Percentiles rank a stretch among this genome's conserved stretches.
Evolutionary conservation across 2,888 invertebrate species (phyloP).

Genomic region (Pristionchus fissidentatus): DNA sequence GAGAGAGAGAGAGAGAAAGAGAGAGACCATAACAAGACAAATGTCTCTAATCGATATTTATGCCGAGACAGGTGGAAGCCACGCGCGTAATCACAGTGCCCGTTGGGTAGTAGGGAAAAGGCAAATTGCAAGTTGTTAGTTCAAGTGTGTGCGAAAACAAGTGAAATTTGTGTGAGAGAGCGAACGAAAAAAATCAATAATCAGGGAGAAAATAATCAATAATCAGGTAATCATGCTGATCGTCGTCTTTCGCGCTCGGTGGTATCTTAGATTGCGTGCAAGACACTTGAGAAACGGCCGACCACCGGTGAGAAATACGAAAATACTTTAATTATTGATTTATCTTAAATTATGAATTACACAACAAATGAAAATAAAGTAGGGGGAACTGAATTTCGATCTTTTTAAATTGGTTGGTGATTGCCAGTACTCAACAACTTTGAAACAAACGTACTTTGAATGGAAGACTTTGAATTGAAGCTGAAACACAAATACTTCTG

Average conservation of each 20-base stretch:
- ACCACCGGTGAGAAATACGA: conserved; percentile 4
- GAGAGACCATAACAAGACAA: too few species aligned
- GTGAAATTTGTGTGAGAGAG: not conserved
- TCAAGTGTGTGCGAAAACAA: not conserved
- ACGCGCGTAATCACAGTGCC: not conserved
- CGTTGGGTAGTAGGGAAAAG: not conserved
- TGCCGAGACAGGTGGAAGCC: too few species aligned
- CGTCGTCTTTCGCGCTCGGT: conserved; percentile 31
- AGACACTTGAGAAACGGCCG: conserved; percentile 33
- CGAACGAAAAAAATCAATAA: not conserved
- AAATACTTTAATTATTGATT: not conserved
- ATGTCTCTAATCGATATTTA: too few species aligned
- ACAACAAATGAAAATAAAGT: too few species aligned
- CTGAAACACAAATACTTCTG: too few species aligned
- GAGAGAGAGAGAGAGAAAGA: too few species aligned
- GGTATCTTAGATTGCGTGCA: conserved; percentile 32
- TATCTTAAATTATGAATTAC: not conserved
- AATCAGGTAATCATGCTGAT: conserved; percentile 40
- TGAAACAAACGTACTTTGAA: too few species aligned
- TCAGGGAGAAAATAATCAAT: not conserved
- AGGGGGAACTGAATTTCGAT: too few species aligned
- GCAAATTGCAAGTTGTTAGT: not conserved
- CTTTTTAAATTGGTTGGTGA: too few species aligned
- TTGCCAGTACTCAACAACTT: too few species aligned
- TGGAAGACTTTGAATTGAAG: too few species aligned